Percentiles rank a stretch among this genome's conserved stretches.
Conservation (phyloP, 2,888 invertebrate species). For the Parascotia fuliginaria region DNA sequence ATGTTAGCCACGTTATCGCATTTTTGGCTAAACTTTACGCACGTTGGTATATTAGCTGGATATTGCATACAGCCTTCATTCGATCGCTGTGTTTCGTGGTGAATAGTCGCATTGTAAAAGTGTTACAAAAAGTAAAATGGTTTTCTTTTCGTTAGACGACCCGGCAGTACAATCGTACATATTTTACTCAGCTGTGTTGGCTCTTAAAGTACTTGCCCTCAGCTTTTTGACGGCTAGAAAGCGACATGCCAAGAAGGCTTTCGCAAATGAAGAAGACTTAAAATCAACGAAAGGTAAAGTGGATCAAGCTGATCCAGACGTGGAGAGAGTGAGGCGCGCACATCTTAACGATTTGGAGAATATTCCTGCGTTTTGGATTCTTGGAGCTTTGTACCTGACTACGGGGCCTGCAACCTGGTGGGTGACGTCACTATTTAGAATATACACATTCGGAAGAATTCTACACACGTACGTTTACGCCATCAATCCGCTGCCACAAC, state of each 20-base stretch:
- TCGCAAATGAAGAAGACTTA: slow-evolving; percentile 67
- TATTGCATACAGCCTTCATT: no score
- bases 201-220: slow-evolving; percentile 57
- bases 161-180: slow-evolving; percentile 59
- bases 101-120: no score
- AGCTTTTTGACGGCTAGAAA: slow-evolving; percentile 50
- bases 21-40: no score
- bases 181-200: slow-evolving; percentile 59
- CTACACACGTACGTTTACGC: slow-evolving; percentile 88
- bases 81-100: no score
- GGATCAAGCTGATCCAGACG: slow-evolving; percentile 65
- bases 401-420: slow-evolving; percentile 75
- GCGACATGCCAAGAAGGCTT: slow-evolving; percentile 57
- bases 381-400: slow-evolving; percentile 84
- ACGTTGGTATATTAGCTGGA: no score
- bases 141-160: slow-evolving; percentile 44
- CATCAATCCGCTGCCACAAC: slow-evolving; percentile 86
- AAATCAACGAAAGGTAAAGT: slow-evolving; percentile 50
- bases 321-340: slow-evolving; percentile 79
- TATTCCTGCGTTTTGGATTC: slow-evolving; percentile 87
- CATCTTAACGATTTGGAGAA: slow-evolving; percentile 90
- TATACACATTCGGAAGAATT: slow-evolving; percentile 81
- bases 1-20: no score
- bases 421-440: slow-evolving; percentile 62
- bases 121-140: no score